Conservation (phyloP, 2,113 vertebrate species). For the Heterotis niloticus region DNA sequence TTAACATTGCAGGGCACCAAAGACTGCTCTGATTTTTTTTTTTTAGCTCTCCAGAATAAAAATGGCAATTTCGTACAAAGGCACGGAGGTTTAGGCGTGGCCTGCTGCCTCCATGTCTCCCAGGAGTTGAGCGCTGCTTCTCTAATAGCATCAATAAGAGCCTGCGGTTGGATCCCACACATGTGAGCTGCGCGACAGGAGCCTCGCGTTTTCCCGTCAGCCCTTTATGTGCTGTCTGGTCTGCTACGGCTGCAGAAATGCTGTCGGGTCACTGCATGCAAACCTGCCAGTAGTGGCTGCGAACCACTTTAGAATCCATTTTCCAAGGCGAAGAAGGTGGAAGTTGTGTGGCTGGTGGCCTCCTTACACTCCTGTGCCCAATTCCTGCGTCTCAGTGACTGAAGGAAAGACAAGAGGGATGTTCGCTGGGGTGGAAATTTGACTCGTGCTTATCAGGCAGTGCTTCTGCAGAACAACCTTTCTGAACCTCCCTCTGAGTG, state of each 20-base stretch:
- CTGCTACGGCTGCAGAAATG: background rate
- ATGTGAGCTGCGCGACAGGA: constrained; percentile 41
- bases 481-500: background rate
- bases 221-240: constrained; percentile 19
- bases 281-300: background rate
- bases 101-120: constrained; percentile 39
- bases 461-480: background rate
- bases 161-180: constrained; percentile 50
- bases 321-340: too few species aligned
- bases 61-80: background rate
- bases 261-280: too few species aligned
- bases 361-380: too few species aligned
- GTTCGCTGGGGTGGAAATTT: background rate
- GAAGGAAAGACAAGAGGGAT: constrained; percentile 19
- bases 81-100: constrained; percentile 57
- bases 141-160: constrained; percentile 54
- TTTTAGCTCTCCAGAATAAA: too few species aligned
- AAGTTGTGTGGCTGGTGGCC: too few species aligned
- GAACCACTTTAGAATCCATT: too few species aligned
- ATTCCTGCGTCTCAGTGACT: constrained; percentile 48
- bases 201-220: constrained; percentile 21
- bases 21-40: too few species aligned
- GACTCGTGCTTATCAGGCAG: constrained; percentile 28
- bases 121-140: constrained; percentile 49
- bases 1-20: too few species aligned